phyloP scores from a whole-genome alignment of 2,888 invertebrate species.

The Malthinus flaveolus region DNA sequence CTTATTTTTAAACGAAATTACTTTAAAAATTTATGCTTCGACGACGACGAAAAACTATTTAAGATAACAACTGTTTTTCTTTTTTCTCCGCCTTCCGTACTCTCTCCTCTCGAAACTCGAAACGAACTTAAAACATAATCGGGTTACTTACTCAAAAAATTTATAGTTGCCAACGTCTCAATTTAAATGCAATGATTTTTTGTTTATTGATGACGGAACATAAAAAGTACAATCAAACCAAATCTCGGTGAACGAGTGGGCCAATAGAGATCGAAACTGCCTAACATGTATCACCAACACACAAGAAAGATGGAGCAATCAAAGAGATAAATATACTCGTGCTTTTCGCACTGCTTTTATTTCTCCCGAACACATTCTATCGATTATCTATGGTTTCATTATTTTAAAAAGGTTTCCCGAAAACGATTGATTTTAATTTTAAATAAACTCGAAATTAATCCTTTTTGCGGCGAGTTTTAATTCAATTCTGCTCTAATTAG shows the following conservation, averaged over 20 bases:
- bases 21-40: slow-evolving; percentile 6
- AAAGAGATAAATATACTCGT: slow-evolving; percentile 48
- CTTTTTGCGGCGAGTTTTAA: too few relatives aligned
- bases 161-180: slow-evolving; percentile 2
- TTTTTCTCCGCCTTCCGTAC: background rate
- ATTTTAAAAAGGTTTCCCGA: too few relatives aligned
- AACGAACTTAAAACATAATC: background rate
- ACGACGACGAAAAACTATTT: background rate
- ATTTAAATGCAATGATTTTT: slow-evolving; percentile 3
- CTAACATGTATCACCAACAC: slow-evolving; percentile 46
- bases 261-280: slow-evolving; percentile 43
- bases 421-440: too few relatives aligned
- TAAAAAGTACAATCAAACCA: slow-evolving; percentile 48
- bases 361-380: slow-evolving; percentile 16
- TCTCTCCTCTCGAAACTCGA: slow-evolving; percentile 1
- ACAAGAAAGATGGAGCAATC: slow-evolving; percentile 50
- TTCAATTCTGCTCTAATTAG: too few relatives aligned
- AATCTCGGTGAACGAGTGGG: slow-evolving; percentile 49
- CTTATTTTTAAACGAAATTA: slow-evolving; percentile 22
- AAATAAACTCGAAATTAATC: too few relatives aligned
- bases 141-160: slow-evolving; percentile 7
- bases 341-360: slow-evolving; percentile 33
- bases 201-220: slow-evolving; percentile 34
- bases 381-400: background rate
- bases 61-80: background rate